Base-by-base conservation (phyloP, 2,888 invertebrate genomes). In the Hemicrepidius hirtus region DNA sequence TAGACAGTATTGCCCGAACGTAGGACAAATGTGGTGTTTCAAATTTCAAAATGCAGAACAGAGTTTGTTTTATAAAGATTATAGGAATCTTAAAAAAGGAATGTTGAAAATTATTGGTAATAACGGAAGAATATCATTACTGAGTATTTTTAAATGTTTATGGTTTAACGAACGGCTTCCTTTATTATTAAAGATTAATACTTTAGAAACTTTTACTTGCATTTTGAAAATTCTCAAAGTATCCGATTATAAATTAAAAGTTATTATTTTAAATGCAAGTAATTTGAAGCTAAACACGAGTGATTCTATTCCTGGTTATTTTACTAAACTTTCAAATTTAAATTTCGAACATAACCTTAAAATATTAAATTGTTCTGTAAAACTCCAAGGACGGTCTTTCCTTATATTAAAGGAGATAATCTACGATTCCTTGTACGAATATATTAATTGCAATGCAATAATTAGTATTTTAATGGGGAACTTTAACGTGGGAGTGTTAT, bases 191-290 rank as follows among this genome's bases (percentile, higher is more conserved):
- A n/a, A 24, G 1, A 44, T 28, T n/a, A 60, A 60, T 6, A 41
- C 13, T 3, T 1, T 10, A 3, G 21, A 60, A 41, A 24, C 41
- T n/a, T 44, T 24, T 24, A n/a, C 12, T 7, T 0, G 44, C 9
- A 44, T 60, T 24, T 7, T 24, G 21, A 20, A 44, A 7, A 60
- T 60, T n/a, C 4, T 44, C n/a, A 21, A 60, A 60, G 13, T 44
- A 18, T 40, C 21, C 3, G 21, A 44, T 13, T 60, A 4, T 13
- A 20, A 12, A 24, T 24, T 24, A 20, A 20, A 57, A 16, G 10
- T 57, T 37, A 35, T 57, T 20, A 35, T 57, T 20, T 1, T 57
- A 12, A 57, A 37, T 10, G 12, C 3, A 16, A 12, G 3, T 6
- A 18, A 40, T 1, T 40, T n/a, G 6, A 12, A n/a, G 13, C 12